Evolutionary conservation across 2,113 vertebrate species (phyloP).

Genomic region (Accipiter virgatus): DNA sequence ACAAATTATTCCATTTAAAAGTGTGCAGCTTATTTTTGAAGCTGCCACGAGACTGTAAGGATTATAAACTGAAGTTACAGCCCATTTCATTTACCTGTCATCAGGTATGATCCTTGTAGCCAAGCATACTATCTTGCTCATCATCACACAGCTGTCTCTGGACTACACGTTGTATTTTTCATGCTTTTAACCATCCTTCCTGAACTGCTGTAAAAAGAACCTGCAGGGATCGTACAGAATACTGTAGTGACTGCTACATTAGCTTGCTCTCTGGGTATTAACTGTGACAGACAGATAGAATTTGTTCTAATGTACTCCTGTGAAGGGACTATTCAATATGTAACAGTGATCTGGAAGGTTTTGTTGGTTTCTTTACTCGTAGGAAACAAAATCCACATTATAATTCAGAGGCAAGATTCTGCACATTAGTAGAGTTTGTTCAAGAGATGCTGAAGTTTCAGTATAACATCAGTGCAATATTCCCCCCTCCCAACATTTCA

Average conservation of each 20-base stretch:
- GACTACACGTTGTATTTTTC: neutral
- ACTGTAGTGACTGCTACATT: neutral
- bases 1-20: neutral
- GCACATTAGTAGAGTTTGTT: neutral
- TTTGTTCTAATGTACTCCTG: neutral
- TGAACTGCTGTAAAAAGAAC: neutral
- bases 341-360: neutral
- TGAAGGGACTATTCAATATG: neutral
- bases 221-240: neutral
- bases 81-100: neutral
- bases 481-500: accelerated
- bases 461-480: neutral
- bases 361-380: neutral
- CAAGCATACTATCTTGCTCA: neutral
- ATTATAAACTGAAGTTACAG: neutral
- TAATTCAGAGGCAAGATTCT: neutral
- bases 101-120: neutral
- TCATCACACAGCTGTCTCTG: neutral
- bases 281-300: neutral
- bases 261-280: neutral
- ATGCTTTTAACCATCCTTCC: neutral
- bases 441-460: neutral
- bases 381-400: neutral
- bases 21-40: neutral
- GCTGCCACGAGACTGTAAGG: neutral